These are phyloP conservation scores for Charina bottae DNA, from an alignment of 2,113 vertebrate genomes.

Conservation along the genomic window DNA sequence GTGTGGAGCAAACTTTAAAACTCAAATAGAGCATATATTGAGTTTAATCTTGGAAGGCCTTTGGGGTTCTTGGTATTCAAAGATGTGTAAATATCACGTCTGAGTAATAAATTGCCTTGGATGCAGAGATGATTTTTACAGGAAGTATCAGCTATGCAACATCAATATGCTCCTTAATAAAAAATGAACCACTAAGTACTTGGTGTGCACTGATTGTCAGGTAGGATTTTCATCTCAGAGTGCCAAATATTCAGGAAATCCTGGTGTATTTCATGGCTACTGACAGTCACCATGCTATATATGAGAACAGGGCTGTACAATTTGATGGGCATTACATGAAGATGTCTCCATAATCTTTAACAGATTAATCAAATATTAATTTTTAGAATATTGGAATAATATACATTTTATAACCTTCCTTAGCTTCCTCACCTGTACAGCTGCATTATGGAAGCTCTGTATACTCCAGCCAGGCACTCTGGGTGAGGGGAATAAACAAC, in stretches of 20 bases:
- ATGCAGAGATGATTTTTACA: conserved; percentile 43
- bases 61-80: conserved; percentile 35
- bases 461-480: neutral
- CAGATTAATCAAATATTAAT: neutral
- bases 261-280: conserved; percentile 22
- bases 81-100: conserved; percentile 40
- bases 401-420: neutral
- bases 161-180: conserved; percentile 54
- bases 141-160: conserved; percentile 40
- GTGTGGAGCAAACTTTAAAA: neutral
- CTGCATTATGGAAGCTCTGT: neutral
- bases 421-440: neutral
- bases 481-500: neutral
- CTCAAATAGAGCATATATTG: neutral
- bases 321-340: neutral
- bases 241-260: conserved; percentile 47
- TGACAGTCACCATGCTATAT: too few relatives aligned
- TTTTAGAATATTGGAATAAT: neutral
- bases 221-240: conserved; percentile 46
- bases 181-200: conserved; percentile 50
- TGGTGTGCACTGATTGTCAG: conserved; percentile 49
- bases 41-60: conserved; percentile 8
- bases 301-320: neutral
- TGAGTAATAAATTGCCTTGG: conserved; percentile 28
- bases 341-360: neutral